Conservation (phyloP, 2,888 invertebrate genomes). For the Lamellibrachia satsuma region DNA sequence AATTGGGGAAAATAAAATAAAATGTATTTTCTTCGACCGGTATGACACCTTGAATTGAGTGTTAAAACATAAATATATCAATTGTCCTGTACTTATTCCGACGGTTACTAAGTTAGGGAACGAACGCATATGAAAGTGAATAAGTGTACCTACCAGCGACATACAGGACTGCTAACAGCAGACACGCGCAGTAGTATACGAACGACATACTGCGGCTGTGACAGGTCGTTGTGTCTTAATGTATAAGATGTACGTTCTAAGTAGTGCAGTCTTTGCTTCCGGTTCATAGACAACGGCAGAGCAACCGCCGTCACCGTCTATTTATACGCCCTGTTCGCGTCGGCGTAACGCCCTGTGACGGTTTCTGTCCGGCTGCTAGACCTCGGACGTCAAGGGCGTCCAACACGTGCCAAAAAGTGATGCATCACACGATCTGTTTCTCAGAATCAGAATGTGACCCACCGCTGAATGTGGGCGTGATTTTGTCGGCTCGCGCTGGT, state of each 20-base stretch:
- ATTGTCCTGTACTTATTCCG: not conserved
- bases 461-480: constrained; percentile 1
- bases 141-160: not conserved
- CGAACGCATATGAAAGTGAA: not conserved
- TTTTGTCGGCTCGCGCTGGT: not conserved
- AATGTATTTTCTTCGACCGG: too few relatives aligned
- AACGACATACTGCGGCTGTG: not conserved
- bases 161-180: not conserved
- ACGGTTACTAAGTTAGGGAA: not conserved
- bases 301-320: not conserved
- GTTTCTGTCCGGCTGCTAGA: not conserved
- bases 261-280: not conserved
- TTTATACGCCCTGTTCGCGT: not conserved
- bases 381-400: not conserved
- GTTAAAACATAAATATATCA: too few relatives aligned
- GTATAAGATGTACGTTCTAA: not conserved
- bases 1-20: too few relatives aligned
- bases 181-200: not conserved
- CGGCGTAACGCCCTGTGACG: not conserved
- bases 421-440: not conserved
- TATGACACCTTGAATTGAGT: too few relatives aligned
- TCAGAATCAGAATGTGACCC: not conserved
- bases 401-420: not conserved
- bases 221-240: not conserved
- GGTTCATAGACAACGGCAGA: not conserved